Conservation (phyloP, 2,888 invertebrate species). For the Galeruca laticollis region DNA sequence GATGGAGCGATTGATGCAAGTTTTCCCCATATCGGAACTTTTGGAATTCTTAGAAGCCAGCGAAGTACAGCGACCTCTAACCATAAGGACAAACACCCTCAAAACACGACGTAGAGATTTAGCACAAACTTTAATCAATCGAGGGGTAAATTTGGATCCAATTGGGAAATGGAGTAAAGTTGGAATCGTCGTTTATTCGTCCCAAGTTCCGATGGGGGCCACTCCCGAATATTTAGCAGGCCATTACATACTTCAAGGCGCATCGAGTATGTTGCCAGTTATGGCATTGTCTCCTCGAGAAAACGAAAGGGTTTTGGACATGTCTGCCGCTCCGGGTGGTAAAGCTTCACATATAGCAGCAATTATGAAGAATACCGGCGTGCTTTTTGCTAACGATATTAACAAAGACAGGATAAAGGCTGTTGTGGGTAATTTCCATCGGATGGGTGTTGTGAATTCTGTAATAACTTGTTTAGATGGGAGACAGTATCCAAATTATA, state of each 20-base stretch:
- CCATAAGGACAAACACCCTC: constrained; percentile 94
- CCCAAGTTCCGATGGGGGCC: constrained; percentile 98
- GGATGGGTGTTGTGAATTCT: constrained; percentile 94
- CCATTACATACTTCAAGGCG: constrained; percentile 63
- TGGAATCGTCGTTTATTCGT: constrained; percentile 94
- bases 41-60: constrained; percentile 96
- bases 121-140: constrained; percentile 93
- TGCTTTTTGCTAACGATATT: constrained; percentile 95
- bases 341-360: constrained; percentile 98
- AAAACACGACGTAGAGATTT: constrained; percentile 93
- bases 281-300: constrained; percentile 98
- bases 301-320: constrained; percentile 93
- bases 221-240: constrained; percentile 68
- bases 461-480: constrained; percentile 93
- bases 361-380: constrained; percentile 98
- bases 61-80: constrained; percentile 93
- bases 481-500: constrained; percentile 80
- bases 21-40: constrained; percentile 88
- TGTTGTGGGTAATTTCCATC: constrained; percentile 95
- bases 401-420: constrained; percentile 92
- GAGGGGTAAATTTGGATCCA: constrained; percentile 98
- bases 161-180: constrained; percentile 99
- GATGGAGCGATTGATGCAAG: constrained; percentile 91
- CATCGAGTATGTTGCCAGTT: constrained; percentile 96
- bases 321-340: constrained; percentile 99